Evolutionary conservation across 2,113 vertebrate genomes (phyloP).

Genomic region (Equus przewalskii): DNA sequence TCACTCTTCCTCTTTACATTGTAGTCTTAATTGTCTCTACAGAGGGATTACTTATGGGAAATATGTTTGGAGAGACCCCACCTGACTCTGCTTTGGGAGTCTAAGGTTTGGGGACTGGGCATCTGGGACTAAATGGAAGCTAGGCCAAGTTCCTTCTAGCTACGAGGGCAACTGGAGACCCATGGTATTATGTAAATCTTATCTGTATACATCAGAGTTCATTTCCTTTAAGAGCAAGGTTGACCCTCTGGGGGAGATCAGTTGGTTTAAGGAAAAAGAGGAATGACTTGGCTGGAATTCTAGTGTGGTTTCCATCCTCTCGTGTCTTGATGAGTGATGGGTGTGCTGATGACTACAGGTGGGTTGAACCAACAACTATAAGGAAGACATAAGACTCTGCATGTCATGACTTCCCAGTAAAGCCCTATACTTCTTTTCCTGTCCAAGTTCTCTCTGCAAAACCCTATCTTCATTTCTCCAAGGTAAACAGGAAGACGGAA

Average conservation of each 20-base stretch:
- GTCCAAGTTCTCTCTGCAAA: not conserved
- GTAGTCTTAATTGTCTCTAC: not conserved
- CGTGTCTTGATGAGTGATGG: not conserved
- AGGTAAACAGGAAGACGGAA: not conserved
- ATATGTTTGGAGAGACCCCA: not conserved
- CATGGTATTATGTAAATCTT: not conserved
- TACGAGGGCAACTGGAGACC: not conserved
- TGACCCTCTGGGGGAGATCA: not conserved
- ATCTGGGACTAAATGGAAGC: not conserved
- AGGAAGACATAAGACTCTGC: not conserved
- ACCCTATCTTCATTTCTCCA: not conserved
- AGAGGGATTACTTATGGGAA: not conserved
- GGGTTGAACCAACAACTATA: not conserved
- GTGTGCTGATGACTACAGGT: not conserved
- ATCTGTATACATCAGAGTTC: not conserved
- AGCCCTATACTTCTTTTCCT: not conserved
- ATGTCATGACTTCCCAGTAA: not conserved
- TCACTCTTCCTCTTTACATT: not conserved
- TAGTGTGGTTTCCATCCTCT: not conserved
- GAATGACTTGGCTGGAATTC: not conserved
- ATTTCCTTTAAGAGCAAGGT: slow-evolving; percentile 10
- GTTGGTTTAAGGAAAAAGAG: not conserved
- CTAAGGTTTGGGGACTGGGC: not conserved
- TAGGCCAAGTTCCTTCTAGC: not conserved
- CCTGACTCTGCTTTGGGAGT: not conserved